Evolutionary conservation across 2,888 invertebrate genomes (phyloP), one percentile per base, ranked within the genome.

Genomic region (Alcis repandata): DNA sequence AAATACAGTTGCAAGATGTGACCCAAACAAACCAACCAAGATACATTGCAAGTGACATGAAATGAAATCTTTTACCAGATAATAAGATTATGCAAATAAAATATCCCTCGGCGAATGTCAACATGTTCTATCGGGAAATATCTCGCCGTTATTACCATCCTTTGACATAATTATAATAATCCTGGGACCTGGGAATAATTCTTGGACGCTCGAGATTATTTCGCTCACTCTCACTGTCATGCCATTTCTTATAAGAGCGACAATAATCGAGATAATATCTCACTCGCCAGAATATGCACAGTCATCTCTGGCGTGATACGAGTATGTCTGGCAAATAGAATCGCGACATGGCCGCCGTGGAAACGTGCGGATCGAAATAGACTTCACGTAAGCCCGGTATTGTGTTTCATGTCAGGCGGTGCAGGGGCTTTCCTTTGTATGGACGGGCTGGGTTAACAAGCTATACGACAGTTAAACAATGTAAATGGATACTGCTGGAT

Each of bases 351-450:
- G 56, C 33, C 52, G 60, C 52, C 63, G 65, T 56, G 66, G 51
- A 62, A 65, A 65, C 60, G 63, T 17, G 43, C 33, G 54, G 68
- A 65, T 67, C 40, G 36, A 67, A 72, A 72, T 72, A 70, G 70
- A 69, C 52, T 58, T 45, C 27, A 33, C 63, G 67, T 68, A 68
- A 69, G 58, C 70, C 48, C 20, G 45, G 57, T 69, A 51, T 71
- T 71, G 57, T 69, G 49, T 71, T 73, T 61, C 71, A 57, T 17
- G 27, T 4, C 27, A 27, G n/a, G 52, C 43, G 27, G 7, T 41
- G 43, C 58, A 48, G 11, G 15, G 52, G 27, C 10, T 36, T 43
- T 54, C 7, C 54, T 62, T 58, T 59, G 53, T 59, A 62, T 49
- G 61, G 49, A 6, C 6, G 27, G 27, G 6, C 27, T 27, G 6